Evolutionary conservation across 1,140 invertebrate genomes (phyloP).

Genomic region (Drosophila teissieri): DNA sequence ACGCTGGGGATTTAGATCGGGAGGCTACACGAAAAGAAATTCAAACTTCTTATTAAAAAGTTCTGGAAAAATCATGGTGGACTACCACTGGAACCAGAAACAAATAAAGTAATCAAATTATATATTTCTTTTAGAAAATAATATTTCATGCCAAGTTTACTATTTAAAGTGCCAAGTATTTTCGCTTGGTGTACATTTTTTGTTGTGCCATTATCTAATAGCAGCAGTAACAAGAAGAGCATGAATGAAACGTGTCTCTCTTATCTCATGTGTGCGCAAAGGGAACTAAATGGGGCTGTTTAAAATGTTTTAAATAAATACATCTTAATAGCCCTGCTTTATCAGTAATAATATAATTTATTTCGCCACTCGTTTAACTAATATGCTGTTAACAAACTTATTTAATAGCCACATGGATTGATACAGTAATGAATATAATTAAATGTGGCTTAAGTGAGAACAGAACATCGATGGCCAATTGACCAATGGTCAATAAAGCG

Average conservation of each 20-base stretch:
- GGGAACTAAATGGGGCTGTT: slow-evolving; percentile 20
- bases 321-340: not conserved
- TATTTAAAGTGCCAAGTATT: not conserved
- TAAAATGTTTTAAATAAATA: slow-evolving; percentile 24
- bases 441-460: not conserved
- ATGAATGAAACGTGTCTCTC: slow-evolving; percentile 33
- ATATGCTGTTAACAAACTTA: not conserved
- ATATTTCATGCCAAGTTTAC: not conserved
- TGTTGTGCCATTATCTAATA: slow-evolving; percentile 66
- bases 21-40: slow-evolving; percentile 15
- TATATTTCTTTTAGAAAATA: not conserved
- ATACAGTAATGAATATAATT: not conserved
- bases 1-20: slow-evolving; percentile 39
- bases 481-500: slow-evolving; percentile 4
- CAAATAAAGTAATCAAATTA: too few relatives aligned
- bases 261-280: slow-evolving; percentile 23
- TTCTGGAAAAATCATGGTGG: not conserved
- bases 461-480: not conserved
- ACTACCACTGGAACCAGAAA: too few relatives aligned
- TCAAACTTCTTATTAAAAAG: too few relatives aligned
- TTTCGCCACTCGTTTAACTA: slow-evolving; percentile 6
- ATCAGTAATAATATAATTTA: not conserved
- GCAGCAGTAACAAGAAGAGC: slow-evolving; percentile 33
- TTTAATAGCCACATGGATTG: not conserved
- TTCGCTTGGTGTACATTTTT: slow-evolving; percentile 12